Conservation (phyloP, 1,140 invertebrate species). For the Chionoecetes opilio region DNA sequence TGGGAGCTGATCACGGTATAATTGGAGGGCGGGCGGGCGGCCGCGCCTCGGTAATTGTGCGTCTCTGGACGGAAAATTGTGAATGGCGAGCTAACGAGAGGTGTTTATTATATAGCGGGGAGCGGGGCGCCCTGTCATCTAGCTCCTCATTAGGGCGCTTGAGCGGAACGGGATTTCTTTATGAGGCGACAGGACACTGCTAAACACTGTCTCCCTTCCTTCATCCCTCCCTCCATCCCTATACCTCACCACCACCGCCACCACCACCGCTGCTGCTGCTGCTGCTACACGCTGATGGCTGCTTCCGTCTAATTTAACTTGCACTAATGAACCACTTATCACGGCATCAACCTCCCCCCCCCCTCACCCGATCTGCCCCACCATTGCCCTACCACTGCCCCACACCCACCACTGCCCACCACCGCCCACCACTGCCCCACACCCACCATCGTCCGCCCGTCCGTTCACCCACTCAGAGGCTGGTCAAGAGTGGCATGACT, state of each 20-base stretch:
- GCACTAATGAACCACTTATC: constrained; percentile 60
- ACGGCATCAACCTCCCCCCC: constrained; percentile 12
- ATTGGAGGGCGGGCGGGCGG: constrained; percentile 74
- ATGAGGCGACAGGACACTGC: constrained; percentile 32
- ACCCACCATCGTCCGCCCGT: neutral
- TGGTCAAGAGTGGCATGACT: neutral
- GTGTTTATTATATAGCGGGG: constrained; percentile 69
- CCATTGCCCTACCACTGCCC: neutral
- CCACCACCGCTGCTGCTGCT: no score
- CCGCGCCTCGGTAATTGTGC: constrained; percentile 71
- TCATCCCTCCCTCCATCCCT: neutral
- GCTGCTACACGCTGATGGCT: constrained; percentile 52
- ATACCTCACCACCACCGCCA: no score
- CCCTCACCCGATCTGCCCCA: neutral
- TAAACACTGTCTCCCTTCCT: constrained; percentile 36
- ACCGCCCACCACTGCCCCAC: no score
- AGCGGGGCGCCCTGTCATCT: constrained; percentile 54
- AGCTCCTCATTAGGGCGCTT: constrained; percentile 64
- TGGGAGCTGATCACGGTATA: constrained; percentile 71
- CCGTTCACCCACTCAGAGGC: no score
- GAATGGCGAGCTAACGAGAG: constrained; percentile 77
- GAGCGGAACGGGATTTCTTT: constrained; percentile 70
- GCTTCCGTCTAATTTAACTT: constrained; percentile 63
- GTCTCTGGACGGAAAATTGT: constrained; percentile 78
- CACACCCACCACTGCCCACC: no score